Conservation (phyloP, 2,888 invertebrate genomes). For the Orthosia cruda region DNA sequence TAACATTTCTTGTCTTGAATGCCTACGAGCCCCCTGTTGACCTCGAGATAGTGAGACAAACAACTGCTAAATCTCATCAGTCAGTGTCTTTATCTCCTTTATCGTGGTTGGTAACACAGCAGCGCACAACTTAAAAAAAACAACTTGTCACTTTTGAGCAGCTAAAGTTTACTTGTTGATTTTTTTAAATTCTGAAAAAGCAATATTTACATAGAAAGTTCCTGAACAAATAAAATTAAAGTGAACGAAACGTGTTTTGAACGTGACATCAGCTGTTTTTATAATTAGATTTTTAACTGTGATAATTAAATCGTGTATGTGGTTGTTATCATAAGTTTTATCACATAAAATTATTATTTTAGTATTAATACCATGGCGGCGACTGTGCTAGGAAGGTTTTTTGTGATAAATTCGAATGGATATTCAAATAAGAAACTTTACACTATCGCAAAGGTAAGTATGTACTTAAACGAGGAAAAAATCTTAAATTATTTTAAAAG, state of each 20-base stretch:
- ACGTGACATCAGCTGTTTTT: slow-evolving; percentile 55
- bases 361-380: slow-evolving; percentile 68
- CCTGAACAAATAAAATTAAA: not conserved
- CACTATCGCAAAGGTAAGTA: slow-evolving; percentile 78
- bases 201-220: not conserved
- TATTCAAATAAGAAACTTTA: slow-evolving; percentile 68
- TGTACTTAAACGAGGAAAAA: not conserved
- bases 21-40: slow-evolving; percentile 68
- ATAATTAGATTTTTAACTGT: slow-evolving; percentile 46
- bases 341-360: slow-evolving; percentile 36
- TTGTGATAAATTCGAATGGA: slow-evolving; percentile 72
- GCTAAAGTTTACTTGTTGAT: not conserved
- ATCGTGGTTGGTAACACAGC: slow-evolving; percentile 70
- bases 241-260: slow-evolving; percentile 38
- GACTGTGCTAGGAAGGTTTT: slow-evolving; percentile 67
- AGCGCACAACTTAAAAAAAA: slow-evolving; percentile 25
- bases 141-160: slow-evolving; percentile 6
- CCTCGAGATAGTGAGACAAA: slow-evolving; percentile 77
- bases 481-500: not conserved
- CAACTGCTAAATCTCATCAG: slow-evolving; percentile 65
- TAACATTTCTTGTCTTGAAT: slow-evolving; percentile 45
- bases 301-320: slow-evolving; percentile 26
- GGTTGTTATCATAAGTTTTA: slow-evolving; percentile 18
- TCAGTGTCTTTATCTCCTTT: slow-evolving; percentile 73
- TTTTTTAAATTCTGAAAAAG: not conserved